Base-by-base conservation (phyloP, 2,888 invertebrate genomes). In the Prostheceraeus crozeri region DNA sequence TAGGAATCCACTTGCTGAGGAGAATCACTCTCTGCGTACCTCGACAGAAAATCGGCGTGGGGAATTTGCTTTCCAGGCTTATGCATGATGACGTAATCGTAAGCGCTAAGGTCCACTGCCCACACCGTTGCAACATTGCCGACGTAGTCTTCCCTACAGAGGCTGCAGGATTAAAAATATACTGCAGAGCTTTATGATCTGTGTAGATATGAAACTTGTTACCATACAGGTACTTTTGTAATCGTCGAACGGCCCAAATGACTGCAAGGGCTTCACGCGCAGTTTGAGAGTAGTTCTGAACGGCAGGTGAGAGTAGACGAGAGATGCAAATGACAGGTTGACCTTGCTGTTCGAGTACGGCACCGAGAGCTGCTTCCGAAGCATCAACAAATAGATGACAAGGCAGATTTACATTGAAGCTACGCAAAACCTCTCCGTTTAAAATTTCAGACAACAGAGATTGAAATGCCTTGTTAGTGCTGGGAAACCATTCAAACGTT, bases 271-370 rank as follows among this genome's bases (percentile, higher is more conserved):
- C 23, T 21, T 23, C 48, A 28, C 28, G 25, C 48, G 10, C 27
- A 6, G 48, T 48, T 30, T 48, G 25, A 8, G 48, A 48, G 28
- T 48, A 48, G 48, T 48, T 48, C 14, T 19, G 48, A 10, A 6
- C 48, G 4, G 19, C 48, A 10, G 25, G 25, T 11, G 27, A 4
- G 10, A 48, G 25, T 21, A 10, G 4, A 10, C 48, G 25, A 4
- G 27, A 48, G 25, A 48, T 48, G 4, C 48, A 48, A 19, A 48
- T 48, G 19, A 48, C 48, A 6, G 48, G 48, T 23, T 48, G 48
- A 16, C 14, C 6, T 14, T 4, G 28, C 48, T 48, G 48, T 48
- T 48, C 4, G 3, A 48, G 14, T 10, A 48, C 48, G 6, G 48
- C 48, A 4, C 48, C 48, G 28, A 48, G 25, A 10, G 48, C 48